phyloP scores from a whole-genome alignment of 2,113 vertebrate species.

The Otolemur garnettii region DNA sequence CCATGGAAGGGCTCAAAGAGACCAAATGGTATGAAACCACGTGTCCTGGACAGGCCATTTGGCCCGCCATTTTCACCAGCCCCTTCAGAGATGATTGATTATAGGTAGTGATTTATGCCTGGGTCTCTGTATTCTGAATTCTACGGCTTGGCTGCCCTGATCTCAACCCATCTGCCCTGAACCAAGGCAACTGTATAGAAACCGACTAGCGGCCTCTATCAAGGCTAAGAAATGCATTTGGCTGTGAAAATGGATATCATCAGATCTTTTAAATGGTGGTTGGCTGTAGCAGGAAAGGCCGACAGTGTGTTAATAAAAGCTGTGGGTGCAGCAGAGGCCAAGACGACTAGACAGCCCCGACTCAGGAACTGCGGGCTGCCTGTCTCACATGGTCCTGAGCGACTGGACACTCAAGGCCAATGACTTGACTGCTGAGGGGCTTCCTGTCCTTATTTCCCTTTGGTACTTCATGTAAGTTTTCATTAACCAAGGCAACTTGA shows the following conservation, averaged over 20 bases:
- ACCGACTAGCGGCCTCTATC: neutral
- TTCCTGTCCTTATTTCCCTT: neutral
- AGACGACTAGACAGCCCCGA: neutral
- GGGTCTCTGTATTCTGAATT: neutral
- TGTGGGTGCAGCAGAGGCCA: neutral
- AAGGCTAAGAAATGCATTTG: neutral
- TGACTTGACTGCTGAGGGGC: neutral
- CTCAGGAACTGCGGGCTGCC: neutral
- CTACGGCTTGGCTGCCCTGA: neutral
- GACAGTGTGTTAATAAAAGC: neutral
- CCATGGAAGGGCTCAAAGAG: neutral
- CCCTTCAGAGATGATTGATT: neutral
- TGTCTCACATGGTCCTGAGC: neutral
- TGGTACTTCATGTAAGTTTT: neutral
- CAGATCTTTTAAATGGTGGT: neutral
- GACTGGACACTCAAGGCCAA: neutral
- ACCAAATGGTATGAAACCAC: neutral
- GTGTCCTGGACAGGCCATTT: neutral
- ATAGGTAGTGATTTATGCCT: neutral
- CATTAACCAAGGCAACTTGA: neutral
- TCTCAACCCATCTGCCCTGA: neutral
- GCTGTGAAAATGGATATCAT: neutral
- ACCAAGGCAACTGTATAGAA: neutral
- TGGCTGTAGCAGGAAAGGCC: neutral
- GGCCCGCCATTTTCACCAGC: neutral